Conservation (phyloP, 1,140 invertebrate species). For the Eurosta solidaginis region DNA sequence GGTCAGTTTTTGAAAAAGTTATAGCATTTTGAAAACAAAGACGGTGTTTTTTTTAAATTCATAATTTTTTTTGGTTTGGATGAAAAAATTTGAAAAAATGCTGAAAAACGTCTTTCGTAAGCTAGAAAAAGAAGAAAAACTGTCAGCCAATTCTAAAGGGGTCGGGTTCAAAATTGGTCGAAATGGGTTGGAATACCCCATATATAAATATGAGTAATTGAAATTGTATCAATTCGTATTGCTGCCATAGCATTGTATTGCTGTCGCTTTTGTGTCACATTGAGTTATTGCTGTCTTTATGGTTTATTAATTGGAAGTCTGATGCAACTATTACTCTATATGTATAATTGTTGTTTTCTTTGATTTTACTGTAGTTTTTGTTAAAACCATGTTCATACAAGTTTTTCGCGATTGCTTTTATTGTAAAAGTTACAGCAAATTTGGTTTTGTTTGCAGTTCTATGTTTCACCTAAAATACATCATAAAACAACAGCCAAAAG, state of each 20-base stretch:
- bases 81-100: too few species aligned
- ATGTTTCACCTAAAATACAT: background rate
- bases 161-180: too few species aligned
- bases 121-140: background rate
- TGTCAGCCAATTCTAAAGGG: background rate
- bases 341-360: background rate
- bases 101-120: too few species aligned
- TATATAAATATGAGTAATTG: background rate
- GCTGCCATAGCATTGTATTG: background rate
- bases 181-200: too few species aligned
- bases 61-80: too few species aligned
- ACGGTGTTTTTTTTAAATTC: too few species aligned
- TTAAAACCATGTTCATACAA: background rate
- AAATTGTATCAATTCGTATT: background rate
- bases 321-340: background rate
- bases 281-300: conserved; percentile 3
- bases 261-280: background rate
- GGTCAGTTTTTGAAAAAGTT: too few species aligned
- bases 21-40: too few species aligned
- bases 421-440: too few species aligned
- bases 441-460: too few species aligned
- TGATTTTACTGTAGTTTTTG: background rate
- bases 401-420: background rate
- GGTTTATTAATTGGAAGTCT: conserved; percentile 20
- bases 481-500: background rate